Percentiles rank a stretch among this genome's conserved stretches.
These are phyloP conservation scores for Coranthus polyacanthus DNA, from an alignment of 2,797 vertebrate species.

Conservation along the genomic window DNA sequence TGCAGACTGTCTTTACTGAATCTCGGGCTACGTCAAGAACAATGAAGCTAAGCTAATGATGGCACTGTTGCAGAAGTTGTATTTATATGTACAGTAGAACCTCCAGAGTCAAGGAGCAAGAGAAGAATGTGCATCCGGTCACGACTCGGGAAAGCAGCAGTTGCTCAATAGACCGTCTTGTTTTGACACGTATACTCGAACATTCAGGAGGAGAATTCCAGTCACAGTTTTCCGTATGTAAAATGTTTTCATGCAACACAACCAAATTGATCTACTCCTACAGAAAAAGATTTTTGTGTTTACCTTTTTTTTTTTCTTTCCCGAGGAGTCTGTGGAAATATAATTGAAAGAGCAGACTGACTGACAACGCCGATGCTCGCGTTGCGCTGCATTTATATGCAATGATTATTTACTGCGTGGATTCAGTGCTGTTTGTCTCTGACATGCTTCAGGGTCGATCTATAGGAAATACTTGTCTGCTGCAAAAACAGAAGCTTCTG, in stretches of 20 bases:
- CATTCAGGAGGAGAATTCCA: conserved; percentile 1
- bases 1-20: no score
- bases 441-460: conserved; percentile 29
- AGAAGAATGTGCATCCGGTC: no score
- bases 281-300: conserved; percentile 3
- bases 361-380: conserved; percentile 18
- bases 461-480: conserved; percentile 16
- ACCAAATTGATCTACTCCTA: conserved; percentile 19
- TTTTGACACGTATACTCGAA: neutral
- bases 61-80: no score
- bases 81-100: no score
- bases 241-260: neutral
- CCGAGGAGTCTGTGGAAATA: conserved; percentile 14
- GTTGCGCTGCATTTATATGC: conserved; percentile 28
- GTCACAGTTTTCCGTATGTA: neutral
- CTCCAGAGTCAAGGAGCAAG: no score
- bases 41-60: no score
- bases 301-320: conserved; percentile 6
- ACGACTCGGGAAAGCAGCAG: no score
- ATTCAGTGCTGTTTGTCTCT: conserved; percentile 20
- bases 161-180: neutral
- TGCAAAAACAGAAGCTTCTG: conserved; percentile 29
- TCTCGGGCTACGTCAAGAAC: no score
- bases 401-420: conserved; percentile 42
- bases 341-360: conserved; percentile 26